Evolutionary conservation across 2,888 invertebrate species (phyloP), one percentile per base, ranked within the genome.

Genomic region (Caenorhabditis sp.): DNA sequence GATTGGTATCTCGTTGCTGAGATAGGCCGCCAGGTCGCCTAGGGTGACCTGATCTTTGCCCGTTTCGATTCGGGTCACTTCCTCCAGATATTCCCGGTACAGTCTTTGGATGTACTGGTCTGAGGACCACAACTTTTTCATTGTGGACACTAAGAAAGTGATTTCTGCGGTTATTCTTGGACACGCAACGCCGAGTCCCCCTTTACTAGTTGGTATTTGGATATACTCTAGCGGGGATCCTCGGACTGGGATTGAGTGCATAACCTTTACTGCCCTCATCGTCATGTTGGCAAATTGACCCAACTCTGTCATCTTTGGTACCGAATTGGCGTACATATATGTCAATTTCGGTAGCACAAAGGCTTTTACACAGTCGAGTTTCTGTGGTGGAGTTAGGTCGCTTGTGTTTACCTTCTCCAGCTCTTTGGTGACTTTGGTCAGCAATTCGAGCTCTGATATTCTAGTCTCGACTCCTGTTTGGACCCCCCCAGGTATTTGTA

Each of bases 361-460:
- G 0, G 70, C 37, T 11, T 68, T 59, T 0, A 78, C 0, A 5
- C 56, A 62, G 37, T 74, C 68, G 13, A 68, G 35, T 22, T 74
- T 78, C 39, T 78, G 78, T 45, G 45, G 52, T 11, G 77, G 77
- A 1, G 72, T 53, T 0, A 78, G 48, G 1, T 43, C 15, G 1
- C 48, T 46, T 7, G 3, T 2, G 32, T 53, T 8, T 1, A 77
- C 26, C 3, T 17, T 24, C 7, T 35, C 11, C 7, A 61, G 17
- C 35, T 77, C 61, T 11, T n/a, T 22, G 3, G 37, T 30, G 2
- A 48, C 45, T 9, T 27, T 7, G 5, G 22, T 13, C 27, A 70
- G 27, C 6, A 13, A n/a, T 2, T 63, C 52, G 6, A 45, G 17
- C 17, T 17, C 65, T 15, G 50, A 39, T 15, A 15, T 22, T 15